These are phyloP conservation scores for Aphelenchoides besseyi DNA, from an alignment of 1,140 invertebrate species.

Conservation along the genomic window DNA sequence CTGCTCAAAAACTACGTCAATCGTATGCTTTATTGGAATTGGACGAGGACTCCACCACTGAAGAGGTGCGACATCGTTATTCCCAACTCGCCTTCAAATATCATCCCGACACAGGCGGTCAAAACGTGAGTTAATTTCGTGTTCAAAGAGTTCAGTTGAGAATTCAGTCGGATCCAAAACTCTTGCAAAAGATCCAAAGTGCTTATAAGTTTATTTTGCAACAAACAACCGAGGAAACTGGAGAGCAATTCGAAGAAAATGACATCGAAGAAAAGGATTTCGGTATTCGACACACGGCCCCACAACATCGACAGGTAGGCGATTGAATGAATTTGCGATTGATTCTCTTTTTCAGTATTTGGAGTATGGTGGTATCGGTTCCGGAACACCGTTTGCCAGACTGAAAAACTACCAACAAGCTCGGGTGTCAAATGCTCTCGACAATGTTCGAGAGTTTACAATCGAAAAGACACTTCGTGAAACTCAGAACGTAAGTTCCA, in stretches of 20 bases:
- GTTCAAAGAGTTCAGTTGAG: constrained; percentile 2
- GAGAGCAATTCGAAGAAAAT: not conserved
- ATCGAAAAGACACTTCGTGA: constrained; percentile 13
- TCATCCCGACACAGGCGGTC: constrained; percentile 11
- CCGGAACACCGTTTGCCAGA: constrained; percentile 20
- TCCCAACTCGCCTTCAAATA: not conserved
- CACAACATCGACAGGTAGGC: constrained; percentile 16
- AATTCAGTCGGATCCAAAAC: not conserved
- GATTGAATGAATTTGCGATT: too few species aligned
- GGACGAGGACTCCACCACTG: not conserved
- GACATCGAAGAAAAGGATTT: constrained; percentile 4
- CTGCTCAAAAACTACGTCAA: not conserved
- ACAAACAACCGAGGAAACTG: not conserved
- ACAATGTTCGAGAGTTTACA: constrained; percentile 24
- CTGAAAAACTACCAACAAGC: constrained; percentile 24
- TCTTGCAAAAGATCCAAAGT: not conserved
- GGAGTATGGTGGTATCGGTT: constrained; percentile 14
- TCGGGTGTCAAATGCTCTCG: constrained; percentile 22
- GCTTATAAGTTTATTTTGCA: constrained; percentile 4
- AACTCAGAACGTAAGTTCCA: not conserved
- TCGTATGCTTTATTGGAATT: not conserved
- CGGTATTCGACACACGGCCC: constrained; percentile 10
- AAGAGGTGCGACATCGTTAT: not conserved
- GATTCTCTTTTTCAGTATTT: too few species aligned
- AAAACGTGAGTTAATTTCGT: not conserved